Base-by-base conservation (phyloP, 2,797 vertebrate genomes). In the Kryptolebias ocellatus region DNA sequence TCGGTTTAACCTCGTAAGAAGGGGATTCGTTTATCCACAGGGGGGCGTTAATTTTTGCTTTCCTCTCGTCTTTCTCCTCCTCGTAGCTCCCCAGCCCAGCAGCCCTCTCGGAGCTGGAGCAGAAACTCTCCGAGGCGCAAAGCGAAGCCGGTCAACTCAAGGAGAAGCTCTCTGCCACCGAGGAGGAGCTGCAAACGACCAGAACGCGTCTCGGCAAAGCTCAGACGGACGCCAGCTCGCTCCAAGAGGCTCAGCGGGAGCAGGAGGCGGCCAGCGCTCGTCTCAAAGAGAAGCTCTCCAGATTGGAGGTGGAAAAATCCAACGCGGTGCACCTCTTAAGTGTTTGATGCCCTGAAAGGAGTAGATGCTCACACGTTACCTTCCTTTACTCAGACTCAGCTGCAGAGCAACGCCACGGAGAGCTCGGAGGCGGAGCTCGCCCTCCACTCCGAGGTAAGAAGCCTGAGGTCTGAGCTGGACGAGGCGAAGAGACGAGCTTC, bases 241-340 rank as follows among this genome's bases (percentile, higher is more conserved):
- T 91, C 31, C 67, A 84, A 59, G 90, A 92, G 10, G 37, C 79
- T 8, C 75, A 85, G 61, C 78, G 75, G 72, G 92, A 94, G 20
- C 93, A 95, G 80, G 91, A 95, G 50, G 91, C 90, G 31, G 80
- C 84, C 5, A 95, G 93, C 84, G 61, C 83, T 0, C 93, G 96
- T 14, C 94, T 97, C 42, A 94, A 89, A 77, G 96, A 98, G 54
- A 96, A 93, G 78, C 76, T 96, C 18, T 83, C 90, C 59, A 94
- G 95, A 17, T 83, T 98, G 59, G 97, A 99, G 95, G 97, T 98
- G 80, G 3, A 42, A 42, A 42, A 77, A 37, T 18, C 37, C 5
- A 44, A 14, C 64, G 6, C 16, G 8, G n/a, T 16, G 42, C 29
- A 28, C 8, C 27, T 42, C 27, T 4, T 24, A 20, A 18, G 11